Conservation (phyloP, 2,888 invertebrate species). For the Hypercompe scribonia region DNA sequence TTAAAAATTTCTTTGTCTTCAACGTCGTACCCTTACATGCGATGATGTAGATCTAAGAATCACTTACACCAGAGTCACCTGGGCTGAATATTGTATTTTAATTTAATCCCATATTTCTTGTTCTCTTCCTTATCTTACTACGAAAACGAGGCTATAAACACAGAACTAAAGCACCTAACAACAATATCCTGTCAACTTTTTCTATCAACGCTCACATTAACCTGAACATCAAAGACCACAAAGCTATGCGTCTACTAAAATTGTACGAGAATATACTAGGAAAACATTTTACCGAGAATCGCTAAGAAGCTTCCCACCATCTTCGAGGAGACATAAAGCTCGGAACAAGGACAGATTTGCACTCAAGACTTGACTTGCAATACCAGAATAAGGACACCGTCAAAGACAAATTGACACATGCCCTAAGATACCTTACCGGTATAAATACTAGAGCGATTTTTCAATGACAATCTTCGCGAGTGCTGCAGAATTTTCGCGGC, state of each 20-base stretch:
- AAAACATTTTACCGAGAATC: conserved; percentile 79
- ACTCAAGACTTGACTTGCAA: conserved; percentile 69
- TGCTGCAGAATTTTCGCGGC: conserved; percentile 22
- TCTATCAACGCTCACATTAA: conserved; percentile 45
- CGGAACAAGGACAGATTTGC: conserved; percentile 73
- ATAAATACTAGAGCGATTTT: conserved; percentile 37
- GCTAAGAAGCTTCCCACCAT: conserved; percentile 77
- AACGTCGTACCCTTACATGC: too few relatives aligned
- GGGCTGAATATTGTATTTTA: not conserved
- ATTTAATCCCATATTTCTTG: not conserved
- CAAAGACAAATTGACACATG: conserved; percentile 26
- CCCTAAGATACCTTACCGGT: conserved; percentile 55
- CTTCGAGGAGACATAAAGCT: conserved; percentile 77
- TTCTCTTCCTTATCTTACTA: not conserved
- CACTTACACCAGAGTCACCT: not conserved
- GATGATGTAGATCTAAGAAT: too few relatives aligned
- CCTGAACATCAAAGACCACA: conserved; percentile 51
- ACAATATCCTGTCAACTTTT: conserved; percentile 41
- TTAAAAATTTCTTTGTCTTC: too few relatives aligned
- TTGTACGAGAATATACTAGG: conserved; percentile 63
- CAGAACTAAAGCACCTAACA: conserved; percentile 11
- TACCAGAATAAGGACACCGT: conserved; percentile 47
- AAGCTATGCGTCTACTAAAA: conserved; percentile 48
- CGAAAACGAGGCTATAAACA: conserved; percentile 13
- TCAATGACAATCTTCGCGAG: conserved; percentile 19